Conservation (phyloP, 2,113 vertebrate genomes). For the Corapipo altera region DNA sequence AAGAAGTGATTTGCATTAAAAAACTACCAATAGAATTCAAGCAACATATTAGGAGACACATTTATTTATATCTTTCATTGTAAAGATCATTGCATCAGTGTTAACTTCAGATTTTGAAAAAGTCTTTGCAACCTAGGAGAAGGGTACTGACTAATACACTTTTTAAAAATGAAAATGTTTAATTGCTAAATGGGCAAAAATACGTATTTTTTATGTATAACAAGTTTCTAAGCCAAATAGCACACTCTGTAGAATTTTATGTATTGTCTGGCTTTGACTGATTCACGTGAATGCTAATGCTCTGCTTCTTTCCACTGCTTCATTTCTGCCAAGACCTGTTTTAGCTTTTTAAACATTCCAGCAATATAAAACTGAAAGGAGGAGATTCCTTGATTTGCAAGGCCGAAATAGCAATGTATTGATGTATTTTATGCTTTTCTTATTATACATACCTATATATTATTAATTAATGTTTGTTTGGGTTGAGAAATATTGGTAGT, state of each 20-base stretch:
- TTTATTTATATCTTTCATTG: background rate
- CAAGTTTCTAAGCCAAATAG: background rate
- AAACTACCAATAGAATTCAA: background rate
- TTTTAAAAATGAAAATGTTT: background rate
- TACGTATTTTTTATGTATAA: background rate
- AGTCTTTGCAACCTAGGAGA: background rate
- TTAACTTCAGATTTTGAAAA: background rate
- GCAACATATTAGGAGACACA: background rate
- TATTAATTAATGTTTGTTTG: background rate
- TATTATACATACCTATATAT: background rate
- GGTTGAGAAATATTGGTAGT: background rate
- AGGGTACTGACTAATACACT: background rate
- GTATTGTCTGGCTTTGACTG: background rate
- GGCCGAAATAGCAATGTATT: background rate
- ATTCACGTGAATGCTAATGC: background rate
- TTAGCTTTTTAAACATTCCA: background rate
- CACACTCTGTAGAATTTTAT: background rate
- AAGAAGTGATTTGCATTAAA: background rate
- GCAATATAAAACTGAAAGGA: background rate
- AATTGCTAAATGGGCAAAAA: background rate
- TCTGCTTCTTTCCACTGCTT: slow-evolving; percentile 15
- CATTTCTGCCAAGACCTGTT: slow-evolving; percentile 31
- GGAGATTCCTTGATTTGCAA: background rate
- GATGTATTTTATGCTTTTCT: background rate
- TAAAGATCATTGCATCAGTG: background rate